These are phyloP conservation scores for Meteorus cinctellus DNA, from an alignment of 2,888 invertebrate species.

Conservation along the genomic window DNA sequence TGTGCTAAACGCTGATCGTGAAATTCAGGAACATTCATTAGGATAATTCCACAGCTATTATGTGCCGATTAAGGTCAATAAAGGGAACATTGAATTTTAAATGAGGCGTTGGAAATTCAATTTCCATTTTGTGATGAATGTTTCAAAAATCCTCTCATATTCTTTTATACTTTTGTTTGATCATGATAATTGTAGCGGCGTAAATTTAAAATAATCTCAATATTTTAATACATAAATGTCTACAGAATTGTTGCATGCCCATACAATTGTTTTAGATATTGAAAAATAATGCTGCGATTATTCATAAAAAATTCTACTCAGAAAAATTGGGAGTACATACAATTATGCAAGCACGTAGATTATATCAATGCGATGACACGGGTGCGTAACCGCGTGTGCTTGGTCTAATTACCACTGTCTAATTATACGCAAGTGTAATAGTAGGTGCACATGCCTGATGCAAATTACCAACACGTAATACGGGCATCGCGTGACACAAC, in stretches of 20 bases:
- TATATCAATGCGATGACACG: constrained; percentile 16
- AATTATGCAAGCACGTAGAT: background rate
- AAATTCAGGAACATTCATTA: constrained; percentile 42
- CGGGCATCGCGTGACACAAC: constrained; percentile 10
- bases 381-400: constrained; percentile 20
- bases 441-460: constrained; percentile 22
- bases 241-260: too few species aligned
- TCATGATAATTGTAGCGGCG: too few species aligned
- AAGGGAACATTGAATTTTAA: constrained; percentile 22
- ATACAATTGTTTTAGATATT: too few species aligned
- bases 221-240: too few species aligned
- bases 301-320: too few species aligned
- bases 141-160: too few species aligned
- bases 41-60: constrained; percentile 41
- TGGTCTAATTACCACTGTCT: constrained; percentile 36
- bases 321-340: too few species aligned
- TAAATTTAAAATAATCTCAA: too few species aligned
- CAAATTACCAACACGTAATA: constrained; percentile 18
- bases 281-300: too few species aligned
- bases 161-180: too few species aligned
- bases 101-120: constrained; percentile 12
- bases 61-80: constrained; percentile 37
- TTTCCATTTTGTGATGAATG: too few species aligned
- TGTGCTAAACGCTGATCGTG: constrained; percentile 23
- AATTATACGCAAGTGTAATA: constrained; percentile 33